Evolutionary conservation across 2,797 vertebrate species (phyloP).

Genomic region (Lepilemur septentrionalis): DNA sequence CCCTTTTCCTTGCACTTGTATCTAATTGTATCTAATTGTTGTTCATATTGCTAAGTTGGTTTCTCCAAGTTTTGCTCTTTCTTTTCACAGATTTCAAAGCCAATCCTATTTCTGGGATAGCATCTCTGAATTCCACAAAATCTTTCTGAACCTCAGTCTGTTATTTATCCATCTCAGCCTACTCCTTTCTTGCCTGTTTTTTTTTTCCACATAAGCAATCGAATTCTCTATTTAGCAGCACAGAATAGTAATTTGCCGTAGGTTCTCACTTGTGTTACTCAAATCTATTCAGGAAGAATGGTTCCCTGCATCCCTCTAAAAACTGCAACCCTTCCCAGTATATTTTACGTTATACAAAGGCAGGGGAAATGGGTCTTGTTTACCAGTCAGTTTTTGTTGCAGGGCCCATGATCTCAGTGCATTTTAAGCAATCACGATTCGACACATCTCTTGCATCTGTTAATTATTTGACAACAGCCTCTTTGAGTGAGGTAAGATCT

Average conservation of each 20-base stretch:
- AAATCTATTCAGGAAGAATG: fast-evolving
- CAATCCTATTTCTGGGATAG: neutral
- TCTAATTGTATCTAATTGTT: neutral
- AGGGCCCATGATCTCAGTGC: fast-evolving
- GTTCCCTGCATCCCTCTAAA: too few relatives aligned
- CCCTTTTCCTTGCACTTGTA: neutral
- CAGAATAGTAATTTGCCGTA: neutral
- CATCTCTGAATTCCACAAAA: neutral
- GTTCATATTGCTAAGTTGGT: too few relatives aligned
- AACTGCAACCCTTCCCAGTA: fast-evolving
- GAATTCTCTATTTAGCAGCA: neutral
- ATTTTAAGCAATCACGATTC: neutral
- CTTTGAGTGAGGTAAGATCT: neutral
- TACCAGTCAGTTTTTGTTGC: fast-evolving
- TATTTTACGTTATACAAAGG: neutral
- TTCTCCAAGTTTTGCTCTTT: fast-evolving
- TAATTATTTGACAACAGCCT: neutral
- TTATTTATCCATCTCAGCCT: neutral
- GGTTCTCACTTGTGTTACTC: neutral
- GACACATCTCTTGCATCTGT: neutral
- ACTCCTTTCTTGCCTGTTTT: neutral
- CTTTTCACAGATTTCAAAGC: neutral
- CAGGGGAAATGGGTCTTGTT: fast-evolving
- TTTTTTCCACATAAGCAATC: neutral
- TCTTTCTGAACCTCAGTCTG: neutral